Evolutionary conservation across 1,140 invertebrate genomes (phyloP), one percentile per base, ranked within the genome.

Genomic region (Ips nitidus): DNA sequence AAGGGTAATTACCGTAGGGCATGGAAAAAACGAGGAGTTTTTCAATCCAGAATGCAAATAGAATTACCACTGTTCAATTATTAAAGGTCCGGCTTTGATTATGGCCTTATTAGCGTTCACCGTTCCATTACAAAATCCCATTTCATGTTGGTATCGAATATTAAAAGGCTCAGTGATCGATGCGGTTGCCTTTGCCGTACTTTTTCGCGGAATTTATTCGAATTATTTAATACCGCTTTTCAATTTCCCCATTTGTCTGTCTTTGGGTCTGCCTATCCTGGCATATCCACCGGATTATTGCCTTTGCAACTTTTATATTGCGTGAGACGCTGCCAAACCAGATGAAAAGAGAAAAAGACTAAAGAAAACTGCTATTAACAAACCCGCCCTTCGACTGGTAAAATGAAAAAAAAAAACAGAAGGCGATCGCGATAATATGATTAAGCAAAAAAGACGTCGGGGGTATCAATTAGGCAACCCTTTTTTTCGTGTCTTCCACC

Each of bases 141-240:
- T 64, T 64, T 64, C 61, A 53, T 64, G 61, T 64, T 53, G 7
- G 61, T 50, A 64, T 64, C 61, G 52, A 64, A 64, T 64, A 64
- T 52, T 64, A 64, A 64, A 64, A 53, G 40, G 61, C 41, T 64
- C 61, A 64, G 8, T 42, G 61, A 53, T 64, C 61, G 61, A 64
- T 64, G 52, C 52, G 38, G 38, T 7, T 36, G 37, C 40, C 37
- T 41, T 8, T 55, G 53, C 41, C 4, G 22, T 58, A 61, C 41
- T 61, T 61, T 47, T 61, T 61, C 61, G 47, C 61, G 50, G 61
- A 64, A 64, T 64, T 53, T 53, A 3, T 5, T 36, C 61, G 61
- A 64, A 64, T 64, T 64, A 64, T 64, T 64, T 41, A 64, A 64
- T 53, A 41, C 8, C 39, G 39, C 39, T 6, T 59, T 59, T 59